Evolutionary conservation across 2,888 invertebrate genomes (phyloP), one percentile per base, ranked within the genome.

Genomic region (Apodemia duryi): DNA sequence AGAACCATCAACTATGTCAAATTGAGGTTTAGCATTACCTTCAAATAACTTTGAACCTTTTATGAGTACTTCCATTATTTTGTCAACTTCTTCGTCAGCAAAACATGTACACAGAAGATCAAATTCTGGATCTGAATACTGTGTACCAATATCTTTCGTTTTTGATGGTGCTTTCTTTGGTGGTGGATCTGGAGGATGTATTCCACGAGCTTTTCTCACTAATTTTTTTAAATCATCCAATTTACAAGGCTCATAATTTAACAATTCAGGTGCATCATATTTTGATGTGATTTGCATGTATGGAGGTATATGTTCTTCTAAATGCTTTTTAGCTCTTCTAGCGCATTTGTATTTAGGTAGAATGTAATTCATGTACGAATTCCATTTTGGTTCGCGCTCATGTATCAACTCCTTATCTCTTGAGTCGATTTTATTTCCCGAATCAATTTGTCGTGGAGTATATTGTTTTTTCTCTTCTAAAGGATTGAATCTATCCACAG

Each of bases 251-350:
- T 86, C 80, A 71, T 91, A 91, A 68, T 85, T 74, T 0, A 82
- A 84, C 64, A 89, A 72, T 28, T 80, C 78, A 7, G 81, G 76
- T 9, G 74, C 66, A 2, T 81, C 81, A 68, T 73, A 90, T 21
- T 51, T 66, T 1, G 88, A 88, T 77, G 73, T 78, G 13, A 76
- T 82, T 67, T 74, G 78, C 90, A 90, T 90, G 66, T 90, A 91
- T 5, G 81, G 71, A 1, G 91, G 91, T 43, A 90, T 70, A 71
- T 88, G 82, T 65, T 86, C 85, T 41, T 73, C 60, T 49, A 89
- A 77, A 73, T 84, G 78, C 70, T 87, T 86, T 70, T 87, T 88
- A 2, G 81, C 82, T 61, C 64, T 74, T 73, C 82, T 84, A 3
- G 75, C 71, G 71, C 90, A 89, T 57, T 70, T 70, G 63, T 88